Base-by-base conservation (phyloP, 2,888 invertebrate genomes). In the Mythimna loreyi region DNA sequence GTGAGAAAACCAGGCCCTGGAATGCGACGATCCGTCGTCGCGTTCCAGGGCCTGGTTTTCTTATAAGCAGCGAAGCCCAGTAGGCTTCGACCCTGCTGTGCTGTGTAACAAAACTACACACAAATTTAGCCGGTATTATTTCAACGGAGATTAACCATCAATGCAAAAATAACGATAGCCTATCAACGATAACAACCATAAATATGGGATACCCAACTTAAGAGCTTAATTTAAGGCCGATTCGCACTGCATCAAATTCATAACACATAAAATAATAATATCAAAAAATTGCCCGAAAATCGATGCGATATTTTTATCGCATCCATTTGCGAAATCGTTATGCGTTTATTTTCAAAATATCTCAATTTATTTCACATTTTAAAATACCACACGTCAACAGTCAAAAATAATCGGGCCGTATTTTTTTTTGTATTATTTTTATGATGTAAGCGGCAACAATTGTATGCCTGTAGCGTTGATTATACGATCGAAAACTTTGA, bases 321-420 rank as follows among this genome's bases (percentile, higher is more conserved):
- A 16, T 49, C 40, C 58, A 75, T 74, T 67, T 63, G 55, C 25
- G 19, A 74, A 79, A 79, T 74, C 50, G 53, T 53, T 62, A 52
- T 25, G 25, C 45, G 43, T 79, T 79, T 47, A 75, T 45, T 36
- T 16, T 36, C 21, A 6, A 36, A 73, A 50, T 60, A 64, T 60
- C 75, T 57, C 59, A 61, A 78, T 79, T 75, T 78, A 43, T 74
- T 61, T 49, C 30, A n/a, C 28, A 50, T 59, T 56, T 56, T 40
- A 50, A 40, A 47, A 72, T 62, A 56, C 50, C 19, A 33, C 36
- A 52, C 36, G 43, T 47, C 56, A 49, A 19, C 59, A n/a, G 60
- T 49, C 56, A 52, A 16, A 74, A 73, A 50, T 73, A 53, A 59
- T 72, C 19, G 47, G 36, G 30, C 9, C 21, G 23, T 47, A n/a